Conservation (phyloP, 2,113 vertebrate genomes). For the Corvus moneduloides region DNA sequence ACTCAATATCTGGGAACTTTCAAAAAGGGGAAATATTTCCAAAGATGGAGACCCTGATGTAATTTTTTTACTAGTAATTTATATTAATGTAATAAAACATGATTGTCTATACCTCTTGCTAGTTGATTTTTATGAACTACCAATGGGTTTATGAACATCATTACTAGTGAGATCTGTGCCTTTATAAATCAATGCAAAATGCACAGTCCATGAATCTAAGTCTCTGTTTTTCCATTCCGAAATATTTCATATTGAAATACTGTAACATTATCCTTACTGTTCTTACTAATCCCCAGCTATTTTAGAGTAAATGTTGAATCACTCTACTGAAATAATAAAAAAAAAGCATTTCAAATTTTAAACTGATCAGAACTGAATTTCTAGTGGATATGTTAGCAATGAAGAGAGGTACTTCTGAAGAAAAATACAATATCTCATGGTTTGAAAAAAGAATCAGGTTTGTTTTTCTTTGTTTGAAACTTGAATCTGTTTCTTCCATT, state of each 20-base stretch:
- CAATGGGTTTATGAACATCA: background rate
- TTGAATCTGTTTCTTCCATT: background rate
- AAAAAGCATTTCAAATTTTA: background rate
- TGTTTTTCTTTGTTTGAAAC: background rate
- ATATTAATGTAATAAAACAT: background rate
- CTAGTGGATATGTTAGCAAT: background rate
- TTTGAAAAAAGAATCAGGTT: background rate
- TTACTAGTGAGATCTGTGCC: background rate
- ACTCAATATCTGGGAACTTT: background rate
- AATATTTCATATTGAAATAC: background rate
- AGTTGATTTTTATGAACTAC: background rate
- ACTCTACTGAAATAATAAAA: background rate
- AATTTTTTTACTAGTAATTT: background rate
- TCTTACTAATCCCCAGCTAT: background rate
- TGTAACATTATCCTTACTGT: background rate
- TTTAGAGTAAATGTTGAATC: background rate
- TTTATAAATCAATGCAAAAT: background rate
- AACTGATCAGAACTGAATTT: background rate
- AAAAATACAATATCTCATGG: background rate
- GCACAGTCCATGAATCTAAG: background rate
- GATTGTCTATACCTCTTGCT: background rate
- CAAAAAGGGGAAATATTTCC: background rate
- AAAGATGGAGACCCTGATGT: background rate
- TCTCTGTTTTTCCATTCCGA: background rate
- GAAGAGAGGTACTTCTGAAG: background rate